Percentiles rank a stretch among this genome's conserved stretches.
phyloP scores from a whole-genome alignment of 1,140 invertebrate species.

The Sipha flava region DNA sequence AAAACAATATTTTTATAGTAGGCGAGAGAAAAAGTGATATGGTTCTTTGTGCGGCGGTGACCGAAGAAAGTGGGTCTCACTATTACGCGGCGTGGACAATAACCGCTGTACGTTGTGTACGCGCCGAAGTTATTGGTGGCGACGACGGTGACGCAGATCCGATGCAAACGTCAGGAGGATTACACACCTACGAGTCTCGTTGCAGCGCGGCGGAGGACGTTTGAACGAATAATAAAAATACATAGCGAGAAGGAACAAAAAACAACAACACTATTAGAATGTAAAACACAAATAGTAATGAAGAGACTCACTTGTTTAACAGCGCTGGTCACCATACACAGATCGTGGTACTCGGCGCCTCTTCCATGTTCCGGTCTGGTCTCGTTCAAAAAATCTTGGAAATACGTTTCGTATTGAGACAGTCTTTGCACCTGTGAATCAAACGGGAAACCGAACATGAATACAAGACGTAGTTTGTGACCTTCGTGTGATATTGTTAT shows the following conservation, averaged over 20 bases:
- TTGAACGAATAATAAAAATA: not conserved
- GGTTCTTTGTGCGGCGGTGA: not conserved
- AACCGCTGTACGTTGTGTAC: not conserved
- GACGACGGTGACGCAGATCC: not conserved
- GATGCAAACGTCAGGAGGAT: not conserved
- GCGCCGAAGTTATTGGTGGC: not conserved
- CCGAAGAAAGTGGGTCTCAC: constrained; percentile 24
- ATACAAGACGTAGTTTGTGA: not conserved
- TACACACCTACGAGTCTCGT: not conserved
- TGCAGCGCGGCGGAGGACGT: too few relatives aligned
- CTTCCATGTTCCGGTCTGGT: constrained; percentile 36
- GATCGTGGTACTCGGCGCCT: constrained; percentile 23
- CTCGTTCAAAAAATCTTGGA: constrained; percentile 40
- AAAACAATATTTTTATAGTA: not conserved
- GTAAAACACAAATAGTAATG: not conserved
- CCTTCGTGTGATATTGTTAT: not conserved
- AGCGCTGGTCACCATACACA: constrained; percentile 14
- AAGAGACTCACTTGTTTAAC: constrained; percentile 8
- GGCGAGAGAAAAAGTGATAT: constrained; percentile 27
- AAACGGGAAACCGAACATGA: constrained; percentile 5
- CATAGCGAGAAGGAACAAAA: not conserved
- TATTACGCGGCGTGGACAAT: not conserved
- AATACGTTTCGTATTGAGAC: constrained; percentile 43
- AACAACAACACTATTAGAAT: not conserved
- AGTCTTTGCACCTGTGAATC: constrained; percentile 41